phyloP scores from a whole-genome alignment of 2,888 invertebrate genomes.

The Drosophila cognata region DNA sequence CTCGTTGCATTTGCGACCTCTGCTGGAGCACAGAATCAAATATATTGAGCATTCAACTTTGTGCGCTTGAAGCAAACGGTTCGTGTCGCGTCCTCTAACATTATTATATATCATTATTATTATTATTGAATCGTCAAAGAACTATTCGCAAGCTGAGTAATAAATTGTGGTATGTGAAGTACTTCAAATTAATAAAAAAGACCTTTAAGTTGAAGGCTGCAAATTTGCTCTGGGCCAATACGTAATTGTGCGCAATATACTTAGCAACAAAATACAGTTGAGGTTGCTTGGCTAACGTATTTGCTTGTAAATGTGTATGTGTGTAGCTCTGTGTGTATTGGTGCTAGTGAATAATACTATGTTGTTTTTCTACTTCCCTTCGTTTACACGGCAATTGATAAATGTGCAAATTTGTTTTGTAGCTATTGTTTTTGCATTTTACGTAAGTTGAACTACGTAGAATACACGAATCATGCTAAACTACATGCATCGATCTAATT shows the following conservation, averaged over 20 bases:
- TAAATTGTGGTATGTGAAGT: conserved; percentile 4
- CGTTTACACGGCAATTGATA: conserved; percentile 31
- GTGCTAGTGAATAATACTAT: conserved; percentile 34
- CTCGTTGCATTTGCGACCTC: conserved; percentile 28
- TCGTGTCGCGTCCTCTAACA: conserved; percentile 24
- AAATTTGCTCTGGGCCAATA: background rate
- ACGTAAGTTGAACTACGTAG: conserved; percentile 55
- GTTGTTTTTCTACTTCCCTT: conserved; percentile 6
- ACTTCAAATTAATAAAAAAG: background rate
- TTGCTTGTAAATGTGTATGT: background rate
- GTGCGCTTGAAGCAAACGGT: conserved; percentile 65
- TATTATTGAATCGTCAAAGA: conserved; percentile 3
- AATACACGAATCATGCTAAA: conserved; percentile 18
- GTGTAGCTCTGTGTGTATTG: conserved; percentile 3
- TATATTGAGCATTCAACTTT: conserved; percentile 61
- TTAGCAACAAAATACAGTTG: conserved; percentile 8
- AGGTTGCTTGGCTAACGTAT: conserved; percentile 8
- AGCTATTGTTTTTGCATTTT: conserved; percentile 46
- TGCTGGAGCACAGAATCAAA: conserved; percentile 13
- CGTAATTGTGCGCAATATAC: background rate
- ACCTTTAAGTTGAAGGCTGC: background rate
- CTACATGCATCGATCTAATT: conserved; percentile 6
- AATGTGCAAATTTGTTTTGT: conserved; percentile 55
- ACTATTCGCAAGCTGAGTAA: conserved; percentile 10
- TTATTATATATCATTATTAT: background rate